These are phyloP conservation scores for Chaetodon trifasciatus DNA, from an alignment of 2,797 vertebrate genomes.

Conservation along the genomic window DNA sequence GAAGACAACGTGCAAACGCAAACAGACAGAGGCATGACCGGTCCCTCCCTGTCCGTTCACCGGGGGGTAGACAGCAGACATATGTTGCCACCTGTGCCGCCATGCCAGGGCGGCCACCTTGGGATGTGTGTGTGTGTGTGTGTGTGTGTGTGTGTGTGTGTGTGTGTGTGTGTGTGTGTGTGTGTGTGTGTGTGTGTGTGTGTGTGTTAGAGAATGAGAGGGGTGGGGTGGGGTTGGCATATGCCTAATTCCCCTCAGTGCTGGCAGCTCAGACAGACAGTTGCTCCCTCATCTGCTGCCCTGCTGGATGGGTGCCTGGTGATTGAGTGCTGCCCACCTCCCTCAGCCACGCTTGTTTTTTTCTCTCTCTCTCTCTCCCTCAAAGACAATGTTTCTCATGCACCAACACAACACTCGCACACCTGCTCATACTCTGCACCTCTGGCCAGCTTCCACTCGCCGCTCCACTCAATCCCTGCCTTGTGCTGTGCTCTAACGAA, in stretches of 20 bases:
- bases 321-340: conserved; percentile 66
- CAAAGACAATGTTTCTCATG: conserved; percentile 47
- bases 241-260: conserved; percentile 68
- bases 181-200: conserved; percentile 20
- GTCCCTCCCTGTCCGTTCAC: conserved; percentile 28
- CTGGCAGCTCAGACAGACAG: conserved; percentile 75
- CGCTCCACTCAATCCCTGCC: conserved; percentile 40
- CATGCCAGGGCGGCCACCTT: conserved; percentile 41
- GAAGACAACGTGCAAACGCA: conserved; percentile 3
- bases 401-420: conserved; percentile 29
- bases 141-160: conserved; percentile 27
- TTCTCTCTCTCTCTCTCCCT: not conserved
- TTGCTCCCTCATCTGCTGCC: conserved; percentile 83
- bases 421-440: conserved; percentile 53
- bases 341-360: conserved; percentile 29
- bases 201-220: conserved; percentile 31
- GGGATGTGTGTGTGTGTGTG: conserved; percentile 34
- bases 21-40: conserved; percentile 25
- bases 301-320: conserved; percentile 75
- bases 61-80: conserved; percentile 59
- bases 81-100: conserved; percentile 77
- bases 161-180: conserved; percentile 23
- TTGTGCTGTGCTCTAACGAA: conserved; percentile 38
- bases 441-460: conserved; percentile 48
- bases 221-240: conserved; percentile 56